Evolutionary conservation across 2,797 vertebrate genomes (phyloP).

Genomic region (Cynodonichthys magdalenae): DNA sequence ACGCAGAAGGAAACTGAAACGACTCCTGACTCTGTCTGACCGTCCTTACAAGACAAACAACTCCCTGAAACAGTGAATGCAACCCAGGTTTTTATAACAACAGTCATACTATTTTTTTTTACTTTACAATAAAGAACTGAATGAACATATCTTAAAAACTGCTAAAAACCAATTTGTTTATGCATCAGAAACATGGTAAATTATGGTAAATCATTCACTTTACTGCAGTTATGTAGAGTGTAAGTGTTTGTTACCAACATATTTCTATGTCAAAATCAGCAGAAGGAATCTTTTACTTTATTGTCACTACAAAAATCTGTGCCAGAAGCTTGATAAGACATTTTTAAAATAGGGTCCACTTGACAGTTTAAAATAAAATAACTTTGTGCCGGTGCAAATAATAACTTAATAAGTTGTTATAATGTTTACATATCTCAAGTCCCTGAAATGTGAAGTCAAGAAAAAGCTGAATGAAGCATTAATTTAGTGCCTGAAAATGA

Average conservation of each 20-base stretch:
- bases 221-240: too few relatives aligned
- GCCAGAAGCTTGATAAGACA: too few relatives aligned
- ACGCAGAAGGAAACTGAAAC: constrained; percentile 13
- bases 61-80: constrained; percentile 43
- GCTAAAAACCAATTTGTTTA: too few relatives aligned
- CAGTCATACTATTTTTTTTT: constrained; percentile 22
- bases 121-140: constrained; percentile 18
- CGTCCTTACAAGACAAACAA: neutral
- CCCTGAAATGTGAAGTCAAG: neutral
- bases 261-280: neutral
- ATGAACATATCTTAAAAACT: constrained; percentile 15
- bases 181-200: constrained; percentile 8
- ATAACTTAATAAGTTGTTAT: too few relatives aligned
- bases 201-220: neutral
- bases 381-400: neutral
- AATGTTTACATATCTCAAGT: neutral
- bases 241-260: constrained; percentile 11
- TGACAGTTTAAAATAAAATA: too few relatives aligned
- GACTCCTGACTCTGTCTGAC: constrained; percentile 21
- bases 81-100: constrained; percentile 24
- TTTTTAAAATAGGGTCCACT: too few relatives aligned
- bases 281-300: too few relatives aligned
- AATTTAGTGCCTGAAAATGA: neutral
- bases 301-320: too few relatives aligned
- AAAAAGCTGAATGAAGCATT: neutral